Percentiles rank a stretch among this genome's conserved stretches.
phyloP scores from a whole-genome alignment of 2,888 invertebrate species.

The Xanthorhoe designata region DNA sequence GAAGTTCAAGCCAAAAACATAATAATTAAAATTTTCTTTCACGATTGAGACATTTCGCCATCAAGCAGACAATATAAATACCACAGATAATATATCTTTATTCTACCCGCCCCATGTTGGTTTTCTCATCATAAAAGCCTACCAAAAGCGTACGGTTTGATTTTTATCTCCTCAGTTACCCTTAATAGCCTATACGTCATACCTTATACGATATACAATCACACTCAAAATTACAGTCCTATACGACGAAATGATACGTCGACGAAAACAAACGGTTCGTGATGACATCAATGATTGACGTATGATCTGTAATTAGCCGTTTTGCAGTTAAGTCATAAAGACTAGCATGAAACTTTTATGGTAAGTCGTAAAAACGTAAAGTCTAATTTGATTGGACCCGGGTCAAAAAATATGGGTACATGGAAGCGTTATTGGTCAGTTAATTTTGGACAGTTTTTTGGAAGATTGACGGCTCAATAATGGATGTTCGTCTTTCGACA shows the following conservation, averaged over 20 bases:
- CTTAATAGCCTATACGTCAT: slow-evolving; percentile 55
- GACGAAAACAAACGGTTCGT: slow-evolving; percentile 30
- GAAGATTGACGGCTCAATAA: slow-evolving; percentile 44
- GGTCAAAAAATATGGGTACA: slow-evolving; percentile 41
- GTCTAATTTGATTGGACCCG: slow-evolving; percentile 65
- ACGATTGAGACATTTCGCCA: slow-evolving; percentile 18
- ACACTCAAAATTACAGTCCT: slow-evolving; percentile 39
- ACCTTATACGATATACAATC: slow-evolving; percentile 63
- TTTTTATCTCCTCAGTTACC: slow-evolving; percentile 67
- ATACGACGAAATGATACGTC: slow-evolving; percentile 29
- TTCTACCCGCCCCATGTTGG: slow-evolving; percentile 58
- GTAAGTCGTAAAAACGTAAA: slow-evolving; percentile 56
- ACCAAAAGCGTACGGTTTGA: slow-evolving; percentile 55
- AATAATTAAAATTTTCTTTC: slow-evolving; percentile 5
- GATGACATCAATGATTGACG: slow-evolving; percentile 39
- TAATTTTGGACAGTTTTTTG: slow-evolving; percentile 36
- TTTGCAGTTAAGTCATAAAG: slow-evolving; percentile 71
- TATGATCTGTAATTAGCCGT: slow-evolving; percentile 53
- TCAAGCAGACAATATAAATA: slow-evolving; percentile 22
- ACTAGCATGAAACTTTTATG: slow-evolving; percentile 56
- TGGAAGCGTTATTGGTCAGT: slow-evolving; percentile 35
- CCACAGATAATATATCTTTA: slow-evolving; percentile 27
- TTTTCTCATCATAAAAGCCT: slow-evolving; percentile 59
- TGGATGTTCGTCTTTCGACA: slow-evolving; percentile 31
- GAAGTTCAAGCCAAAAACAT: not conserved